A percentile compares a stretch with the other conserved stretches of the same genome.
Evolutionary conservation across 2,888 invertebrate species (phyloP).

Genomic region (Bruchidius siliquastri): DNA sequence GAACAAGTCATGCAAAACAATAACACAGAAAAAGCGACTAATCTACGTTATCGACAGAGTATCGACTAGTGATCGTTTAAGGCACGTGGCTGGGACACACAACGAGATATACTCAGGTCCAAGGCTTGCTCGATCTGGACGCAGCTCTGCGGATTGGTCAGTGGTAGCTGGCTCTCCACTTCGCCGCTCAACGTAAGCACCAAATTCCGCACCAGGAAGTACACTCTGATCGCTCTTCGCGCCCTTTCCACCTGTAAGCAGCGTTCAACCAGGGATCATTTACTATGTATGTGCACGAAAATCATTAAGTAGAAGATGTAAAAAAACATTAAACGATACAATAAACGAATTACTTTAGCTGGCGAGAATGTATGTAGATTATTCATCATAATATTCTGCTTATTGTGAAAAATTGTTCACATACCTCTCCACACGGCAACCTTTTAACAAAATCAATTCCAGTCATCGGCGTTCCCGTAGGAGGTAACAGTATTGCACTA

Average conservation of each 20-base stretch:
- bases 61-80: conserved; percentile 37
- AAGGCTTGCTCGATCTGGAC: conserved; percentile 92
- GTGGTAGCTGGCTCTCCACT: conserved; percentile 79
- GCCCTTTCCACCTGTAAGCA: conserved; percentile 72
- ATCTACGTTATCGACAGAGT: conserved; percentile 10
- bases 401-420: neutral
- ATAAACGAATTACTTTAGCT: too few relatives aligned
- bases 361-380: too few relatives aligned
- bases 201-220: conserved; percentile 80
- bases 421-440: conserved; percentile 92
- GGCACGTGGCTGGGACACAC: conserved; percentile 44
- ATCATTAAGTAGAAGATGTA: neutral
- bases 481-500: conserved; percentile 88
- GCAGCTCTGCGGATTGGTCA: conserved; percentile 82
- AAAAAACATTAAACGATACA: neutral
- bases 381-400: too few relatives aligned
- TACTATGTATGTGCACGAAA: too few relatives aligned
- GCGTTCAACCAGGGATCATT: conserved; percentile 18
- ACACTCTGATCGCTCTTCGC: conserved; percentile 85
- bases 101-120: conserved; percentile 78
- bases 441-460: conserved; percentile 92
- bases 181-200: conserved; percentile 77
- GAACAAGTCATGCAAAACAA: conserved; percentile 8
- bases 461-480: conserved; percentile 92
- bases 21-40: conserved; percentile 7